Conservation (phyloP, 2,888 invertebrate species). For the Sepiola atlantica region DNA sequence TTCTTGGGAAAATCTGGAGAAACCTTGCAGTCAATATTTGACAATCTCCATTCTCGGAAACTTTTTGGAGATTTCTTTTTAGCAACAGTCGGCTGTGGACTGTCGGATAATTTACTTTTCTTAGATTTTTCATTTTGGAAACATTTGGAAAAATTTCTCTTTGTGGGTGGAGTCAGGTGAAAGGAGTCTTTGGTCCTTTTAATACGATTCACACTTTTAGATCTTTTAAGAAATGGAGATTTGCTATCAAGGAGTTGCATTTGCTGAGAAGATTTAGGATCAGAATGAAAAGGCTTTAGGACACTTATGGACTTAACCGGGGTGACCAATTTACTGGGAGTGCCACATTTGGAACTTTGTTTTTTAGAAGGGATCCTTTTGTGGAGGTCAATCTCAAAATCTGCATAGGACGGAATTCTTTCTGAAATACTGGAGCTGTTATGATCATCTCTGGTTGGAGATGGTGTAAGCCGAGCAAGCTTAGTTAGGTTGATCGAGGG, state of each 20-base stretch:
- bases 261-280: background rate
- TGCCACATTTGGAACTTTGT: background rate
- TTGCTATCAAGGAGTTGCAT: background rate
- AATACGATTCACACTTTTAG: background rate
- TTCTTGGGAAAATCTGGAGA: background rate
- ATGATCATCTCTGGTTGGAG: background rate
- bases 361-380: constrained; percentile 24
- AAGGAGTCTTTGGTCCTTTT: background rate
- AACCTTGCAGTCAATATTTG: background rate
- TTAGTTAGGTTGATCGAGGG: constrained; percentile 11
- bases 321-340: background rate
- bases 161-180: background rate
- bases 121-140: background rate
- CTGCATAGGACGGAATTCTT: constrained; percentile 41
- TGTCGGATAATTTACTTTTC: background rate
- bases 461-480: background rate
- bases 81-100: background rate
- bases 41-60: background rate
- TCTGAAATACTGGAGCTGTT: background rate
- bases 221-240: background rate
- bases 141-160: background rate
- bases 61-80: background rate
- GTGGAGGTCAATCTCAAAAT: background rate
- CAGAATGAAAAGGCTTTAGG: background rate
- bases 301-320: background rate